A percentile compares a stretch with the other conserved stretches of the same genome.
phyloP scores from a whole-genome alignment of 2,113 vertebrate species.

The Cottus gobio region DNA sequence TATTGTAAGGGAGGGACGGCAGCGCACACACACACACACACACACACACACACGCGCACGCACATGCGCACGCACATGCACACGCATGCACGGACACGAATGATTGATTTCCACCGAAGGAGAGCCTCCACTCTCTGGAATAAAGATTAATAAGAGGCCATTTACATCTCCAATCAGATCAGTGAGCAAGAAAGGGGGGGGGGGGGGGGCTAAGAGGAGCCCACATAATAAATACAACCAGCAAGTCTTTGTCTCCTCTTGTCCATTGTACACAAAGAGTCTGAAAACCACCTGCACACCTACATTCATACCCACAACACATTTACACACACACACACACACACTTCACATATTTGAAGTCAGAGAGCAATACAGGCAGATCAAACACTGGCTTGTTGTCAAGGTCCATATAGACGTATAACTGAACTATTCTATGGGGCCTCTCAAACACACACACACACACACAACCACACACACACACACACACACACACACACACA shows the following conservation, averaged over 20 bases:
- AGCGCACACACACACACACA: not conserved
- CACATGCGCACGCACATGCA: not conserved
- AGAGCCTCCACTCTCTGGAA: conserved; percentile 69
- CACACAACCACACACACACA: conserved; percentile 27
- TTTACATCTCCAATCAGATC: conserved; percentile 76
- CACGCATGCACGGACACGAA: conserved; percentile 18
- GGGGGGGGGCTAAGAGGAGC: not conserved
- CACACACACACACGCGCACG: not conserved
- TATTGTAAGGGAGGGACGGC: conserved; percentile 28
- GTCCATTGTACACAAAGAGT: conserved; percentile 17
- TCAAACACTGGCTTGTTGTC: conserved; percentile 44
- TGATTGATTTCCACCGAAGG: conserved; percentile 73
- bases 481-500: conserved; percentile 22
- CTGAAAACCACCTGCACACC: conserved; percentile 18
- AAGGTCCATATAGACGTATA: conserved; percentile 58
- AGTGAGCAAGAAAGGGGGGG: conserved; percentile 16
- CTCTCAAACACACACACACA: conserved; percentile 25
- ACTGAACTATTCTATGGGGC: conserved; percentile 23
- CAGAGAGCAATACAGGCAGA: conserved; percentile 23
- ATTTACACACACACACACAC: not conserved
- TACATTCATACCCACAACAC: conserved; percentile 11
- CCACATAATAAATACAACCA: conserved; percentile 17
- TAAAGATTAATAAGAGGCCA: conserved; percentile 77
- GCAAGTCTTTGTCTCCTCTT: conserved; percentile 34
- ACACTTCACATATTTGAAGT: conserved; percentile 28